Evolutionary conservation across 2,888 invertebrate genomes (phyloP).

Genomic region (Pimpla rufipes): DNA sequence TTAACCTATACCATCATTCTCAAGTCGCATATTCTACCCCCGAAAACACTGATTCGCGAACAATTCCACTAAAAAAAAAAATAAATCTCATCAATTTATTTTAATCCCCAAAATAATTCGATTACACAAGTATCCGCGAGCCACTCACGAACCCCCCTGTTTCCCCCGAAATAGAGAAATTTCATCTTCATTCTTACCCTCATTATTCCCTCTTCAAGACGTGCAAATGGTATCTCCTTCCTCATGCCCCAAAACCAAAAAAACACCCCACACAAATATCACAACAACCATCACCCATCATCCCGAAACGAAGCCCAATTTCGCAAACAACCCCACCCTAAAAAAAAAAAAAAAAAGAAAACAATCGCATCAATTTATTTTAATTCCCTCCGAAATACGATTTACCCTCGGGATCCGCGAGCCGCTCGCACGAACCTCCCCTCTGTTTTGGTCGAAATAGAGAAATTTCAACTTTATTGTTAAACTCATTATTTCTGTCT

Average conservation of each 20-base stretch:
- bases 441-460: constrained; percentile 23
- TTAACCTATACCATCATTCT: no score
- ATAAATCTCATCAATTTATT: no score
- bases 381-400: no score
- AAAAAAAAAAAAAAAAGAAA: background rate
- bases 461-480: constrained; percentile 49
- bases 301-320: no score
- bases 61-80: no score
- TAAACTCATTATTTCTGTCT: constrained; percentile 26
- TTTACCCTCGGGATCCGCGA: no score
- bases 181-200: constrained; percentile 23
- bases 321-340: background rate
- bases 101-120: no score
- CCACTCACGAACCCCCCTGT: no score
- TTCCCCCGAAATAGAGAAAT: constrained; percentile 17
- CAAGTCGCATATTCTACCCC: background rate
- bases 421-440: background rate
- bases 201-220: constrained; percentile 30
- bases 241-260: constrained; percentile 44
- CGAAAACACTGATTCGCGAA: no score
- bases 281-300: no score
- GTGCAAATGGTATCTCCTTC: constrained; percentile 25
- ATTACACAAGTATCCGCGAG: no score
- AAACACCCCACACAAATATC: no score
- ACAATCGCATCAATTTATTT: background rate